Base-by-base conservation (phyloP, 2,888 invertebrate genomes). In the Boloria selene region DNA sequence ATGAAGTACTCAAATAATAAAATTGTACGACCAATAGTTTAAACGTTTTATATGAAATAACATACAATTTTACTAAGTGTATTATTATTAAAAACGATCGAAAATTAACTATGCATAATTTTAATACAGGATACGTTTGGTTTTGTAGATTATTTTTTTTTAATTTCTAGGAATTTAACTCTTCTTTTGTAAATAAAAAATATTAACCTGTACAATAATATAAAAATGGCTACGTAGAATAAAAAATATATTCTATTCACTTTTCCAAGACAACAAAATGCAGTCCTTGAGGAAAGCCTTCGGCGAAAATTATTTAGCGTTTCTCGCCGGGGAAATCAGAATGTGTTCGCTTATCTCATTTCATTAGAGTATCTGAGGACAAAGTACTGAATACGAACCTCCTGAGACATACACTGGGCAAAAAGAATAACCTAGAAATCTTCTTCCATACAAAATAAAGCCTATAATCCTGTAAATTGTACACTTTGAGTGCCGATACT, bases 301-400 rank as follows among this genome's bases (percentile, higher is more conserved):
- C 72, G 61, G 67, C 61, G 67, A 64, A 69, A 70, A 71, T 73
- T 71, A 74, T 74, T 75, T 75, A 75, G 73, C 73, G 71, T 72
- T 61, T 67, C 64, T 69, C 89, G 75, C 90, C 67, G 75, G 90
- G 90, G 91, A 91, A 91, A 90, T 91, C 88, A 86, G 75, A 54
- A 75, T 77, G 77, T 81, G 79, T 85, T 85, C 81, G 83, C 83
- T 90, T 88, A 88, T 86, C 87, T 86, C 81, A 84, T 82, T 83
- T 84, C 83, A 87, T 89, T 88, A 87, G 80, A 77, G 78, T 79
- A 79, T 76, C 76, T 73, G 76, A 79, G 82, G 78, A 84, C 84
- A 81, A 84, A 83, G 83, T 81, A 76, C 70, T 64, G 74, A 74
- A 76, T 64, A 38, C 56, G 13, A 53, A 68, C 47, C 60, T 70